Evolutionary conservation across 2,113 vertebrate species (phyloP), one percentile per base, ranked within the genome.

Genomic region (Protobothrops mucrosquamatus): DNA sequence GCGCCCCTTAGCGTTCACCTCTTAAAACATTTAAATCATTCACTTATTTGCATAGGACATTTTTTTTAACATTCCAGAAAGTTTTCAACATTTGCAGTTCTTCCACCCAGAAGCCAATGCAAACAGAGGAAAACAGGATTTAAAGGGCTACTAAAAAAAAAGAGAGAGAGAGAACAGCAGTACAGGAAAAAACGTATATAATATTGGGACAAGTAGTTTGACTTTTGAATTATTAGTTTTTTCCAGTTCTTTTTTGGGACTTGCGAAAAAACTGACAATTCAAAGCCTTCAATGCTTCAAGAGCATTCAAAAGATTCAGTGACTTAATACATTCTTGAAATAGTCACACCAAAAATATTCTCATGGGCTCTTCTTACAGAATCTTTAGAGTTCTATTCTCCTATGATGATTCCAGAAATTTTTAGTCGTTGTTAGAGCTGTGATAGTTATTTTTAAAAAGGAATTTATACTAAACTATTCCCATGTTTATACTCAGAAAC

Each of bases 1-100:
- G 98, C 98, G 98, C 98, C 98, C 98, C 98, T 98, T 98, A 98
- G 98, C 94, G 98, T 97, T 93, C 97, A 93, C 85, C 95, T 87
- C 89, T 87, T 95, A 96, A 97, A 97, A 95, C 93, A 95, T 95
- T 94, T 92, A 93, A 93, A 95, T 95, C 94, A 96, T 95, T 96
- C 87, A 93, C 52, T 93, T 93, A 97, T 97, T 97, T 97, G 94
- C 96, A 97, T 95, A 94, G 34, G 89, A 94, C 94, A 86, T 96
- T 97, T 97, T 97, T 51, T 95, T 96, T 91, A 95, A 97, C 97
- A 98, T 98, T 98, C 98, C 97, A 97, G 97, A 98, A 98, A 98
- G 98, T 98, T 98, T 98, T 98, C 97, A 94, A 97, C 97, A 97
- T 96, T 97, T 97, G 97, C 97, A 96, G 96, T 96, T 94, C 96